Conservation (phyloP, 2,113 vertebrate genomes). For the Ifrita kowaldi region DNA sequence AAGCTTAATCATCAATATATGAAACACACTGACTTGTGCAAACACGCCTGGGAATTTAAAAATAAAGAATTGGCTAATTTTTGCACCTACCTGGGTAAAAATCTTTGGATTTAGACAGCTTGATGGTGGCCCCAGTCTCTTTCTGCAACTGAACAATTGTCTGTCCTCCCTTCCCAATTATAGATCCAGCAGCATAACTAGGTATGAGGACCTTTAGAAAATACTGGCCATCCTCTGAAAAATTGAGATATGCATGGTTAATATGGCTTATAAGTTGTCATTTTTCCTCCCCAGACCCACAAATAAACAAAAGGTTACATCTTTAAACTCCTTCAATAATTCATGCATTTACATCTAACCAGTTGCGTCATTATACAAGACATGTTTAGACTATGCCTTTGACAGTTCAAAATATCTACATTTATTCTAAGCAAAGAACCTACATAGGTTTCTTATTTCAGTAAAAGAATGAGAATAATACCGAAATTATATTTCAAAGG, state of each 20-base stretch:
- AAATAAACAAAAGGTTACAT: slow-evolving; percentile 38
- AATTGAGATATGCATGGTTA: slow-evolving; percentile 75
- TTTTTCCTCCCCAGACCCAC: slow-evolving; percentile 38
- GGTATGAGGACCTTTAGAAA: slow-evolving; percentile 91
- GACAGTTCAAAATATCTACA: background rate
- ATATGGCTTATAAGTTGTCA: slow-evolving; percentile 40
- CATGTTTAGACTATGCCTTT: background rate
- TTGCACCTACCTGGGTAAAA: slow-evolving; percentile 87
- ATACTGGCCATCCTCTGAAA: slow-evolving; percentile 89
- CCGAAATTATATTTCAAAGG: slow-evolving; percentile 50
- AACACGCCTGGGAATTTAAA: slow-evolving; percentile 39
- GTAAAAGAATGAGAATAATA: slow-evolving; percentile 52
- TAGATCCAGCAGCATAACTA: slow-evolving; percentile 91
- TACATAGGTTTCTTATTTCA: slow-evolving; percentile 23
- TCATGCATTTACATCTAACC: slow-evolving; percentile 15
- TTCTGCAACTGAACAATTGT: slow-evolving; percentile 90
- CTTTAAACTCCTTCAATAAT: background rate
- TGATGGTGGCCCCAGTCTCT: slow-evolving; percentile 89
- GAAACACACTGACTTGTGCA: slow-evolving; percentile 17
- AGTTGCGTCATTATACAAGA: slow-evolving; percentile 54
- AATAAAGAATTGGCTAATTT: slow-evolving; percentile 61
- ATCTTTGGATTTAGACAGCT: slow-evolving; percentile 91
- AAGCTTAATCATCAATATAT: slow-evolving; percentile 10
- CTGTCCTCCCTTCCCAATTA: slow-evolving; percentile 90
- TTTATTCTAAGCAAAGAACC: slow-evolving; percentile 27